Evolutionary conservation across 1,140 invertebrate species (phyloP).

Genomic region (Oscheius sp.): DNA sequence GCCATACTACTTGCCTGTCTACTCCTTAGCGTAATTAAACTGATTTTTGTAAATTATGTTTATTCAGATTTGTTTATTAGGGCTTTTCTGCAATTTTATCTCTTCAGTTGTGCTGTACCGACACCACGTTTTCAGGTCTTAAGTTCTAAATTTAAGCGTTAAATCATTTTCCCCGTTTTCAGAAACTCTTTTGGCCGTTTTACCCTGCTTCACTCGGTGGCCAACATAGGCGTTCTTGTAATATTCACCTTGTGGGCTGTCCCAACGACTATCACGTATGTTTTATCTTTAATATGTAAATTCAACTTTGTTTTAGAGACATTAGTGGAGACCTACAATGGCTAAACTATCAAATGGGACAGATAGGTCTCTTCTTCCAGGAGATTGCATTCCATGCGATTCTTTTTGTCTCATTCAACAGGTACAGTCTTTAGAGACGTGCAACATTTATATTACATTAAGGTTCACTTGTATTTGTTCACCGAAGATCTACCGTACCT

Average conservation of each 20-base stretch:
- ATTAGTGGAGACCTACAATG: background rate
- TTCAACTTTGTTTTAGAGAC: background rate
- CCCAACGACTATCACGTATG: background rate
- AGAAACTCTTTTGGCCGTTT: background rate
- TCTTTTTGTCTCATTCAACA: background rate
- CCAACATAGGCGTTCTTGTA: background rate
- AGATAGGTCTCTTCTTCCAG: background rate
- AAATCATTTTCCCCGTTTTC: background rate
- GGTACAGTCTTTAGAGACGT: no score
- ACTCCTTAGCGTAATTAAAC: no score
- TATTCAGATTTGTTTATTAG: background rate
- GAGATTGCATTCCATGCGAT: background rate
- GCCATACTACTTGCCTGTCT: no score
- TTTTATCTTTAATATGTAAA: background rate
- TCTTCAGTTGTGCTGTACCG: background rate
- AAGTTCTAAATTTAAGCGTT: background rate
- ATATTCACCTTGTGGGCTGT: background rate
- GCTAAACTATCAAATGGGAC: background rate
- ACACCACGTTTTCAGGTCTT: conserved; percentile 1
- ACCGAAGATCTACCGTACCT: background rate
- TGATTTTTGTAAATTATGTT: no score
- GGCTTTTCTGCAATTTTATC: background rate
- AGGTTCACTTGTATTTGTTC: background rate
- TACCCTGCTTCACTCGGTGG: background rate
- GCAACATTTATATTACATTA: no score